Evolutionary conservation across 2,797 vertebrate genomes (phyloP).

Genomic region (Sebastes matsubarae): DNA sequence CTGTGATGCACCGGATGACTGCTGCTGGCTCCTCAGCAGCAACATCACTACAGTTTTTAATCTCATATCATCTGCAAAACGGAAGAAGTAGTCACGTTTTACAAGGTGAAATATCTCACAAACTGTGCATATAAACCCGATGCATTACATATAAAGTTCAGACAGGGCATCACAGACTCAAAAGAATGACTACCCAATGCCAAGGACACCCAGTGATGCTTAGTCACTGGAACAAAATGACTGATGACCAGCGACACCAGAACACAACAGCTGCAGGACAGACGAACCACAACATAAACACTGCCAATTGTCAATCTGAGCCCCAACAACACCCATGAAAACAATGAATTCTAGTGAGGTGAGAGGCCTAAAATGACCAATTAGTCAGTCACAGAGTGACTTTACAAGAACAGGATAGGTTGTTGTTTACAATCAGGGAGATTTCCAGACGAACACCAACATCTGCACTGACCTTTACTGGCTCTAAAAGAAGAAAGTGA

Average conservation of each 20-base stretch:
- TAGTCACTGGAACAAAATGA: constrained; percentile 70
- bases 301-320: constrained; percentile 33
- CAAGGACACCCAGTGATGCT: constrained; percentile 38
- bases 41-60: constrained; percentile 24
- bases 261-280: constrained; percentile 70
- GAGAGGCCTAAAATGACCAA: constrained; percentile 40
- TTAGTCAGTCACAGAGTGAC: not conserved
- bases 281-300: constrained; percentile 55
- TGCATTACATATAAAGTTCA: not conserved
- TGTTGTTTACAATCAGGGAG: not conserved
- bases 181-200: constrained; percentile 6
- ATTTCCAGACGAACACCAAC: not conserved
- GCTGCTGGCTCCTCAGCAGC: constrained; percentile 23
- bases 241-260: constrained; percentile 31
- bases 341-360: constrained; percentile 59
- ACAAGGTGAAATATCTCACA: not conserved
- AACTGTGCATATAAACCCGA: no score
- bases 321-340: constrained; percentile 28
- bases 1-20: constrained; percentile 45
- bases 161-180: not conserved
- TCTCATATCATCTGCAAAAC: constrained; percentile 1
- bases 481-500: constrained; percentile 1
- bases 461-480: constrained; percentile 19
- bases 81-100: not conserved
- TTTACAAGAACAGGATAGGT: not conserved